These are phyloP conservation scores for Erythrolamprus reginae DNA, from an alignment of 2,113 vertebrate genomes.

Conservation along the genomic window DNA sequence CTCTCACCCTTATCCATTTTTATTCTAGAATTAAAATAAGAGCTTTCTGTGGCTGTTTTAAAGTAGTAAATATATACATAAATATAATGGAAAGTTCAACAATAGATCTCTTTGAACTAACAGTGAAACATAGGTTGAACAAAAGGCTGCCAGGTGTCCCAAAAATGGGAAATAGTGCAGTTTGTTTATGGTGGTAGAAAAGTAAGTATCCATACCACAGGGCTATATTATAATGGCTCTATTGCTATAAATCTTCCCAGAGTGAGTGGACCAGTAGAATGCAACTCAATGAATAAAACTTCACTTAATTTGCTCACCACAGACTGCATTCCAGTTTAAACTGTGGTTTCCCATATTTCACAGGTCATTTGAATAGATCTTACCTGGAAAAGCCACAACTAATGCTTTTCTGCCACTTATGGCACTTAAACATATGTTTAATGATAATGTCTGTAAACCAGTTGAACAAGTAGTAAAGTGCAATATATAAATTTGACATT, in stretches of 20 bases:
- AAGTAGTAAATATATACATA: background rate
- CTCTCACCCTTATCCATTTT: background rate
- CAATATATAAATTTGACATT: background rate
- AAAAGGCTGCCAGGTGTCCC: background rate
- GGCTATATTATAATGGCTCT: background rate
- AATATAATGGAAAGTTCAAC: background rate
- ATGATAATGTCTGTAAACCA: background rate
- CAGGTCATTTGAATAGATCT: background rate
- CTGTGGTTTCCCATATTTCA: background rate
- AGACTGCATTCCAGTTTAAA: background rate
- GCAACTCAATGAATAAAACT: background rate
- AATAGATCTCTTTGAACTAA: background rate
- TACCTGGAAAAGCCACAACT: background rate
- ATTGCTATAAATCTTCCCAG: background rate
- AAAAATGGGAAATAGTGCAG: background rate
- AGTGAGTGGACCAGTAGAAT: background rate
- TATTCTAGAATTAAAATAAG: background rate
- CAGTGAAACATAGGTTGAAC: background rate
- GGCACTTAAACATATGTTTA: background rate
- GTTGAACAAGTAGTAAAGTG: background rate
- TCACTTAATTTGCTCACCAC: background rate
- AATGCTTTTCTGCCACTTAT: background rate
- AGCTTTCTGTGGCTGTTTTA: background rate
- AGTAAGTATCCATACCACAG: background rate
- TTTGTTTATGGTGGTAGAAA: background rate